phyloP scores from a whole-genome alignment of 1,140 invertebrate species.

The Maconellicoccus hirsutus region DNA sequence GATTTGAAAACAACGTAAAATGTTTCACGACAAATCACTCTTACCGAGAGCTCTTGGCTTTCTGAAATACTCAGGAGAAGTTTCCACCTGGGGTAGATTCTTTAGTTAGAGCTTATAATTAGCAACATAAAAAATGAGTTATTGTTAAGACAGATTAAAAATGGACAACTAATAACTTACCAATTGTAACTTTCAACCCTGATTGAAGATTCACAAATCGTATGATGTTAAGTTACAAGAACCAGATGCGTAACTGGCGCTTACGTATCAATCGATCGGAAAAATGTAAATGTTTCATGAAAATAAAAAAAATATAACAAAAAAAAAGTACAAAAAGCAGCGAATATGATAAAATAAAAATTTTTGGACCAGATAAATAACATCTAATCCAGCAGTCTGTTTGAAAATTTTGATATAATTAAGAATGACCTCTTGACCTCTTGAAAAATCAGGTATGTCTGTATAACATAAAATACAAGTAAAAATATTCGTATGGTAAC shows the following conservation, averaged over 20 bases:
- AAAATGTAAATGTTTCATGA: neutral
- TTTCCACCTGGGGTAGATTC: too few relatives aligned
- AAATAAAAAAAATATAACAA: neutral
- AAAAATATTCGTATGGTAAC: neutral
- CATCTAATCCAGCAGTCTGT: neutral
- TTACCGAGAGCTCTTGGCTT: too few relatives aligned
- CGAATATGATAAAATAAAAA: slow-evolving; percentile 1
- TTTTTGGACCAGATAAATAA: neutral
- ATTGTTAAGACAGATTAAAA: neutral
- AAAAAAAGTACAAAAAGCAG: too few relatives aligned
- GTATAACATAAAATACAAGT: slow-evolving; percentile 6
- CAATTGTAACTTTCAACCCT: neutral
- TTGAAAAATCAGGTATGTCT: neutral
- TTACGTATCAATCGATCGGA: neutral
- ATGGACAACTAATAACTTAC: neutral
- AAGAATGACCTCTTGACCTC: neutral
- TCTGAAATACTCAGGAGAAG: too few relatives aligned
- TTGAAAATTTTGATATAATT: neutral
- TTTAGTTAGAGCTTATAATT: too few relatives aligned
- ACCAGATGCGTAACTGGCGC: neutral
- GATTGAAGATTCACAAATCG: neutral
- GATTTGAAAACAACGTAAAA: too few relatives aligned
- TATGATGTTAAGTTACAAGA: neutral
- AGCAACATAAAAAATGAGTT: neutral
- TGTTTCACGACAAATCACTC: too few relatives aligned